Base-by-base conservation (phyloP, 2,797 vertebrate species). In the Gambelia wislizenii region DNA sequence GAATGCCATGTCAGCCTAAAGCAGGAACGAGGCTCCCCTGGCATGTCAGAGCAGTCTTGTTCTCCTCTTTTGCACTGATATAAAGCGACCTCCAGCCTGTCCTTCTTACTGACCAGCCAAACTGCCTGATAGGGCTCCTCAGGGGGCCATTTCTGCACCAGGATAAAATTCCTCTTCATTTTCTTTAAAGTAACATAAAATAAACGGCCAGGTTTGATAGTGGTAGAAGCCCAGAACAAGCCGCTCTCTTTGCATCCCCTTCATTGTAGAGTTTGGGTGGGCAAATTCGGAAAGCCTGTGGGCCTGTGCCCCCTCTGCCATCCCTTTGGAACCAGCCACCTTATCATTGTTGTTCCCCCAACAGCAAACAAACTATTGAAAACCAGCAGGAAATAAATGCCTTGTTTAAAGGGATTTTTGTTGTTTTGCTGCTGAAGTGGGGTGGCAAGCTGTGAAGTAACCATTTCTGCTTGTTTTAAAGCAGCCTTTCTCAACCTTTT, bases 81-180 rank as follows among this genome's bases (percentile, higher is more conserved):
- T 47, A 90, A 92, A 88, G 95, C 94, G 94, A 88, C 95, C 91
- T 89, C 91, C 89, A 92, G 90, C 89, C 89, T 89, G 91, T 89
- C 89, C 91, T 82, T 92, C 86, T 72, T 75, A 70, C 84, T 94
- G 90, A 90, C 92, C 93, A 90, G 85, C 88, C 89, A 91, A 92
- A 85, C 91, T 90, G 92, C 91, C 56, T 75, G 25, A 30, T 20
- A 74, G 59, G 59, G 56, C 75, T 86, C 76, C 77, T 78, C 14
- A 2, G 9, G 18, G 72, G 74, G 25, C 67, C 88, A 6, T 61
- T 61, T 39, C 75, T 33, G 52, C 22, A 22, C 64, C 75, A 27
- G 75, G 9, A 47, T 30, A 70, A 42, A 56, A 69, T 61, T 33
- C 80, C 18, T 27, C 42, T 61, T 8, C 16, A 0, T n/a, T n/a